phyloP scores from a whole-genome alignment of 1,140 invertebrate species.

The Lordiphosa clarofinis region DNA sequence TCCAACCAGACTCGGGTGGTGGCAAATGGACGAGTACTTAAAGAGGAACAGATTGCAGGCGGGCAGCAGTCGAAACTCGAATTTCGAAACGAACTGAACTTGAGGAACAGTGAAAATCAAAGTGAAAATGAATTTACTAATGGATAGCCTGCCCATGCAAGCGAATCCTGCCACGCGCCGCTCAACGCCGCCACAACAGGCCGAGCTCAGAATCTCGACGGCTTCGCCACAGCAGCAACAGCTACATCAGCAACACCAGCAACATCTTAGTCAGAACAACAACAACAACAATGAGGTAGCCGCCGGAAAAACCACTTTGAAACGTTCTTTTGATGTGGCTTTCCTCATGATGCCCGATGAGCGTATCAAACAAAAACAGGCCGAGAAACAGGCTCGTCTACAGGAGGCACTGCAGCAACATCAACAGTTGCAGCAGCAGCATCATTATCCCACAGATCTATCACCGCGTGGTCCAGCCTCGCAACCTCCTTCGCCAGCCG shows the following conservation, averaged over 20 bases:
- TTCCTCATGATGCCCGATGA: conserved; percentile 93
- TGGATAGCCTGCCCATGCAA: conserved; percentile 70
- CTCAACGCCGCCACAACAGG: conserved; percentile 49
- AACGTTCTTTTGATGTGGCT: conserved; percentile 92
- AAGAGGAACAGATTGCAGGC: conserved; percentile 78
- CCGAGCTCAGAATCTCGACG: conserved; percentile 63
- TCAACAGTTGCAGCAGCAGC: conserved; percentile 36
- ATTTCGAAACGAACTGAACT: conserved; percentile 58
- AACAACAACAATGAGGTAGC: conserved; percentile 59
- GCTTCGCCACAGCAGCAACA: conserved; percentile 34
- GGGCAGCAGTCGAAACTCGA: conserved; percentile 70
- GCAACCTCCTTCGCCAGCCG: conserved; percentile 58
- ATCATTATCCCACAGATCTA: conserved; percentile 57
- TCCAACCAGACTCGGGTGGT: conserved; percentile 67
- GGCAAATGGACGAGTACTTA: conserved; percentile 64
- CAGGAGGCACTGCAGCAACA: conserved; percentile 77
- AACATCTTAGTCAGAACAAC: conserved; percentile 27
- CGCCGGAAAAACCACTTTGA: conserved; percentile 80
- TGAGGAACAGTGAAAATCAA: conserved; percentile 3
- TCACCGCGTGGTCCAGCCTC: conserved; percentile 53
- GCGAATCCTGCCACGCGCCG: conserved; percentile 47
- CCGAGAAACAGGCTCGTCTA: conserved; percentile 82
- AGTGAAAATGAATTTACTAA: conserved; percentile 74
- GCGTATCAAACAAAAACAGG: conserved; percentile 85
- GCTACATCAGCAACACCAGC: conserved; percentile 26